These are phyloP conservation scores for Drosophila recens DNA, from an alignment of 2,888 invertebrate genomes.

Conservation along the genomic window DNA sequence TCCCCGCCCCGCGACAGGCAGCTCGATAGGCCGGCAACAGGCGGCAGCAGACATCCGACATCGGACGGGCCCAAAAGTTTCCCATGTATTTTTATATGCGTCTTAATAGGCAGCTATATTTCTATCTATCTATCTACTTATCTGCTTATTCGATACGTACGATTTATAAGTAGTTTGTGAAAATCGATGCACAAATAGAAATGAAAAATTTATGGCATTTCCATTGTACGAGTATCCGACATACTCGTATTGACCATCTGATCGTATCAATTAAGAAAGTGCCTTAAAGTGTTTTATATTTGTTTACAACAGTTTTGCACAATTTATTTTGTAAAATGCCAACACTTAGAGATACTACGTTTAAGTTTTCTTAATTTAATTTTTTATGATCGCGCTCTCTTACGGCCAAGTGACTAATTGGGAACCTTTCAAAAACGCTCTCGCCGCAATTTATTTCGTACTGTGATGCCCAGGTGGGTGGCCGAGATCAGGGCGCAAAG, in stretches of 20 bases:
- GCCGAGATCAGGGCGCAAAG: constrained; percentile 72
- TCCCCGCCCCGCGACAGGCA: constrained; percentile 25
- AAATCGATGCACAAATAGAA: constrained; percentile 18
- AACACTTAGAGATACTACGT: constrained; percentile 38
- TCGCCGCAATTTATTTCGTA: constrained; percentile 79
- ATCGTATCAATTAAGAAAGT: constrained; percentile 16
- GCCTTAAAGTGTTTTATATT: constrained; percentile 12
- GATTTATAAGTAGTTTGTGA: constrained; percentile 36
- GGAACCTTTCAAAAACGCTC: constrained; percentile 64
- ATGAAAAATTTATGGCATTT: constrained; percentile 30
- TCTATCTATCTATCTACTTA: constrained; percentile 46
- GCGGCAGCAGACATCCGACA: constrained; percentile 8
- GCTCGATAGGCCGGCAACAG: not conserved
- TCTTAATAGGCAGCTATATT: constrained; percentile 62
- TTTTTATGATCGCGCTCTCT: constrained; percentile 13
- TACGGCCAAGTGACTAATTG: constrained; percentile 20
- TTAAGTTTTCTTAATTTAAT: constrained; percentile 1
- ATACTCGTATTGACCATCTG: constrained; percentile 28
- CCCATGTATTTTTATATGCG: constrained; percentile 64
- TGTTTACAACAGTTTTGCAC: constrained; percentile 31
- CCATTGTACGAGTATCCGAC: constrained; percentile 1
- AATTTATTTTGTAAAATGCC: constrained; percentile 41
- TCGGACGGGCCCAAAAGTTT: constrained; percentile 19
- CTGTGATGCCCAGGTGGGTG: constrained; percentile 76
- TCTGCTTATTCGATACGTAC: constrained; percentile 28